A percentile compares a stretch with the other conserved stretches of the same genome.
Conservation (phyloP, 2,888 invertebrate species). For the Cryptus viduatorius region DNA sequence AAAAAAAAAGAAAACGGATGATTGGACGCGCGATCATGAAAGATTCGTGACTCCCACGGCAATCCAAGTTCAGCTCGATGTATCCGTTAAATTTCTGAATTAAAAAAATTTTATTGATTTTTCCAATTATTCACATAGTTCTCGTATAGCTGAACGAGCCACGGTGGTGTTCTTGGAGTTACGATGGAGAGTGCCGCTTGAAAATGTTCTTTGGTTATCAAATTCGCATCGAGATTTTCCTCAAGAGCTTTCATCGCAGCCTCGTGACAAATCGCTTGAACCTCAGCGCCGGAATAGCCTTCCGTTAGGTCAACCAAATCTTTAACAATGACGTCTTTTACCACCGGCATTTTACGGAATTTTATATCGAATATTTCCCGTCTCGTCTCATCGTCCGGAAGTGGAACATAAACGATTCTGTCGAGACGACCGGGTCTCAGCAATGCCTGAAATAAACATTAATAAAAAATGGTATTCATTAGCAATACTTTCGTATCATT, state of each 20-base stretch:
- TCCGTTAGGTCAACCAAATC: slow-evolving; percentile 90
- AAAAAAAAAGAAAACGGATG: not conserved
- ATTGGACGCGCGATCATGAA: not conserved
- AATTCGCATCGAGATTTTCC: slow-evolving; percentile 88
- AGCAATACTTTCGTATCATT: not conserved
- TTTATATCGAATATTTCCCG: slow-evolving; percentile 93
- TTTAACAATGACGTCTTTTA: slow-evolving; percentile 89
- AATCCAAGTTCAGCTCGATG: not conserved
- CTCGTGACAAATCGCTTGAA: slow-evolving; percentile 95
- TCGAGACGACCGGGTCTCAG: slow-evolving; percentile 96
- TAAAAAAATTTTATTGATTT: slow-evolving; percentile 57
- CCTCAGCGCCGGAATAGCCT: slow-evolving; percentile 97
- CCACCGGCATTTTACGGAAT: slow-evolving; percentile 90
- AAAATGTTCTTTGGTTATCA: slow-evolving; percentile 91
- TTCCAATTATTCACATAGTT: slow-evolving; percentile 86
- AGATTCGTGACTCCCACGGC: not conserved
- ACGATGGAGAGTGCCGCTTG: slow-evolving; percentile 89
- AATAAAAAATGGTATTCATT: not conserved
- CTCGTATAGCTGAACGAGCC: slow-evolving; percentile 91
- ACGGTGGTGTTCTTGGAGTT: slow-evolving; percentile 91
- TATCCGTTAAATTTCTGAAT: not conserved
- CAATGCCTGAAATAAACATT: slow-evolving; percentile 88
- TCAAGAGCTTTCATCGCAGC: slow-evolving; percentile 95
- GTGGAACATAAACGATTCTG: slow-evolving; percentile 95
- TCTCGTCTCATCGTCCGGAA: slow-evolving; percentile 94